Conservation (phyloP, 2,113 vertebrate genomes). For the Takifugu bimaculatus region DNA sequence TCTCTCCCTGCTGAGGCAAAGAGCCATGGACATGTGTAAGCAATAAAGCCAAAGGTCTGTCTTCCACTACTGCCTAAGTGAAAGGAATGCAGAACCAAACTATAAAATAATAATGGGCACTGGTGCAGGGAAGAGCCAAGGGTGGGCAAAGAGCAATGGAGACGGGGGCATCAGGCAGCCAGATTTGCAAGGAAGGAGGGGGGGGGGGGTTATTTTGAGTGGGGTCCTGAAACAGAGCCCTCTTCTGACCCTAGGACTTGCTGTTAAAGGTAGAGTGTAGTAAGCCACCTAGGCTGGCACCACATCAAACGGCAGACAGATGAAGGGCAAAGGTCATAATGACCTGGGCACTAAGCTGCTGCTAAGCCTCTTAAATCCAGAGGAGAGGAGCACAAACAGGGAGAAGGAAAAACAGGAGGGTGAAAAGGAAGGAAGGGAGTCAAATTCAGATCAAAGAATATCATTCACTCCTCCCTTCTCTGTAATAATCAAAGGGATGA, state of each 20-base stretch:
- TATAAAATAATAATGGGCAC: slow-evolving; percentile 97
- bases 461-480: slow-evolving; percentile 53
- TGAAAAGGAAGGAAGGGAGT: slow-evolving; percentile 38
- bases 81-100: slow-evolving; percentile 99
- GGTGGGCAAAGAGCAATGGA: slow-evolving; percentile 41
- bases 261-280: slow-evolving; percentile 78
- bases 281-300: slow-evolving; percentile 79
- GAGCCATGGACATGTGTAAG: slow-evolving; percentile 97
- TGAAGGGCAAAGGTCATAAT: slow-evolving; percentile 89
- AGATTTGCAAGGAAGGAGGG: slow-evolving; percentile 53
- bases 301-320: slow-evolving; percentile 94
- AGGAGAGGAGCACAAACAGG: slow-evolving; percentile 71
- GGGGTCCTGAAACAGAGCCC: slow-evolving; percentile 78
- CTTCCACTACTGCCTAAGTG: slow-evolving; percentile 86
- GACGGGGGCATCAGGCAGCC: slow-evolving; percentile 56
- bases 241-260: slow-evolving; percentile 78
- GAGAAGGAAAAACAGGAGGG: slow-evolving; percentile 26
- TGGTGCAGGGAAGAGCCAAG: slow-evolving; percentile 74
- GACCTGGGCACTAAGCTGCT: slow-evolving; percentile 87
- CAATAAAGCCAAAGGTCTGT: slow-evolving; percentile 95
- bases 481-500: slow-evolving; percentile 63
- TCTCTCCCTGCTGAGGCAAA: slow-evolving; percentile 94
- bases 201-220: slow-evolving; percentile 52
- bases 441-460: slow-evolving; percentile 46
- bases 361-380: slow-evolving; percentile 88